Percentiles rank a stretch among this genome's conserved stretches.
phyloP scores from a whole-genome alignment of 1,140 invertebrate genomes.

The Protaetia brevitarsis region DNA sequence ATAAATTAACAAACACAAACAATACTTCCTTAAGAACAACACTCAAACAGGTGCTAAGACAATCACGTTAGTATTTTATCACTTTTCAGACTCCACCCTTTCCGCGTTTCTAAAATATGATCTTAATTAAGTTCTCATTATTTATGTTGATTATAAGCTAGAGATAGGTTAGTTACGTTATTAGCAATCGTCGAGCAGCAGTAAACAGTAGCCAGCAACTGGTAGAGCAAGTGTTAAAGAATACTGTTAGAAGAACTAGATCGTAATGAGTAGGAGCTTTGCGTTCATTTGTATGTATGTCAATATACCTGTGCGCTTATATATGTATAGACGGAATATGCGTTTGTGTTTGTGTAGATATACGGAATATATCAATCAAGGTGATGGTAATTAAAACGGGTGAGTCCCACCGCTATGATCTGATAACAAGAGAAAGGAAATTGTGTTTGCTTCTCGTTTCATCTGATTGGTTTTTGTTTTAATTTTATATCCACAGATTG shows the following conservation, averaged over 20 bases:
- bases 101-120: conserved; percentile 23
- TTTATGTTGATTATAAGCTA: conserved; percentile 29
- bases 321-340: background rate
- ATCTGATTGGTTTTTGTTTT: background rate
- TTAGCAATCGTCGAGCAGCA: conserved; percentile 19
- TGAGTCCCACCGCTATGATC: conserved; percentile 25
- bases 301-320: background rate
- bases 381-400: conserved; percentile 32
- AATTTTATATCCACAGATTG: background rate
- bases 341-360: background rate
- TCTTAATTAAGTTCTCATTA: conserved; percentile 31
- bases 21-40: no score
- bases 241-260: conserved; percentile 21
- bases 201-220: conserved; percentile 25
- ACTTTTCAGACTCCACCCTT: conserved; percentile 12
- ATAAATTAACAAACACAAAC: conserved; percentile 2
- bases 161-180: conserved; percentile 22
- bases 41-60: conserved; percentile 3
- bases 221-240: conserved; percentile 25
- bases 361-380: conserved; percentile 33
- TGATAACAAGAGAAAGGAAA: background rate
- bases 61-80: background rate
- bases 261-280: background rate
- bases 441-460: conserved; percentile 3
- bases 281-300: background rate